Evolutionary conservation across 2,797 vertebrate genomes (phyloP).

Genomic region (Ctenochaetus hawaiiensis): DNA sequence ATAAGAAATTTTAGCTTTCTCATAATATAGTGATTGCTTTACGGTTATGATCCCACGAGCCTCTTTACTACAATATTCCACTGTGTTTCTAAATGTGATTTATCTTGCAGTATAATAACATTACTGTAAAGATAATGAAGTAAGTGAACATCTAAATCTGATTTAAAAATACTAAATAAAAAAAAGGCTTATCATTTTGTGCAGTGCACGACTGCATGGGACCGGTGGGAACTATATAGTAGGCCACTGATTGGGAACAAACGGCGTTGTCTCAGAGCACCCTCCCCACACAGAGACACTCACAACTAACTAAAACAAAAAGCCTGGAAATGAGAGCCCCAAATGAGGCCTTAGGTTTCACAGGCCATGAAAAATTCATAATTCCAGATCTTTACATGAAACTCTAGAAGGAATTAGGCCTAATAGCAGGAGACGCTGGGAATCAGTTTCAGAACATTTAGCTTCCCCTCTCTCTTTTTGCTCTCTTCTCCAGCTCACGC

Average conservation of each 20-base stretch:
- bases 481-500: constrained; percentile 27
- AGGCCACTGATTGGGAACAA: constrained; percentile 71
- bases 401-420: constrained; percentile 79
- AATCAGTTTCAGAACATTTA: constrained; percentile 73
- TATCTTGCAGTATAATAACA: not conserved
- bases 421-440: constrained; percentile 69
- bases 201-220: constrained; percentile 33
- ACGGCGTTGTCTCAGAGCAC: constrained; percentile 49
- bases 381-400: constrained; percentile 82
- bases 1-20: not conserved
- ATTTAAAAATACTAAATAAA: constrained; percentile 9
- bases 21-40: not conserved
- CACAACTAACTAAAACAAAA: constrained; percentile 69
- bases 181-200: constrained; percentile 35
- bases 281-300: constrained; percentile 37
- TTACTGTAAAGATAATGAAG: constrained; percentile 15
- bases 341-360: constrained; percentile 77
- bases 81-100: constrained; percentile 2
- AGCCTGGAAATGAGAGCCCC: constrained; percentile 75
- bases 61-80: not conserved
- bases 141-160: not conserved
- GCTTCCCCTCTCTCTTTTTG: constrained; percentile 45
- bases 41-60: not conserved
- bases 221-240: constrained; percentile 62
- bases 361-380: constrained; percentile 83